Percentiles rank a stretch among this genome's conserved stretches.
These are phyloP conservation scores for Liopterus haemorrhoidalis DNA, from an alignment of 2,888 invertebrate species.

Conservation along the genomic window DNA sequence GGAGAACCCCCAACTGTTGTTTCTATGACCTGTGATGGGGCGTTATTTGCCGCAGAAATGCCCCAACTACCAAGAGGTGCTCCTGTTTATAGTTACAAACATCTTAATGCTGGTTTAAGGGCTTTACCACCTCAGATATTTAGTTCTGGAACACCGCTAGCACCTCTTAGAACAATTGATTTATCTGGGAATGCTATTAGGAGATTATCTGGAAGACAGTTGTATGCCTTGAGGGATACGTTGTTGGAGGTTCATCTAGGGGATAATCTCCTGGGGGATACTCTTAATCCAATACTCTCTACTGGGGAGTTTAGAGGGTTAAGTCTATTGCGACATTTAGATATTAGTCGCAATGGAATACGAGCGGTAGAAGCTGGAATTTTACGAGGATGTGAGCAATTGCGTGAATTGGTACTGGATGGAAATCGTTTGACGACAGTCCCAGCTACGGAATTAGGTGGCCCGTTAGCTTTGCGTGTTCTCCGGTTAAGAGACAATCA, in stretches of 20 bases:
- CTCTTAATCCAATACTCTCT: conserved; percentile 84
- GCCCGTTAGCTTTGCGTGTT: conserved; percentile 65
- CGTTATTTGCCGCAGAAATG: conserved; percentile 74
- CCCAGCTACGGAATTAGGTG: conserved; percentile 75
- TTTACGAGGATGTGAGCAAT: conserved; percentile 71
- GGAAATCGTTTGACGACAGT: conserved; percentile 70
- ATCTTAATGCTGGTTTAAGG: background rate
- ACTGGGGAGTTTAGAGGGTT: conserved; percentile 77
- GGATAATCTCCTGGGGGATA: conserved; percentile 82
- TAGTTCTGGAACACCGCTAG: conserved; percentile 48
- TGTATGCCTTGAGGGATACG: conserved; percentile 60
- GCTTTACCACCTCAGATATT: conserved; percentile 19
- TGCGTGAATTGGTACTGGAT: conserved; percentile 75
- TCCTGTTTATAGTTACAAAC: conserved; percentile 44
- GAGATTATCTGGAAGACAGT: conserved; percentile 68
- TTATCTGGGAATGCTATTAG: conserved; percentile 77
- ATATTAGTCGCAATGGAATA: conserved; percentile 74
- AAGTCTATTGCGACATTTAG: conserved; percentile 64
- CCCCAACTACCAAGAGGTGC: conserved; percentile 71
- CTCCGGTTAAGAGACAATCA: conserved; percentile 72
- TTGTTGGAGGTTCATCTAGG: conserved; percentile 66
- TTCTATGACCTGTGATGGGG: conserved; percentile 74
- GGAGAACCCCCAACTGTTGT: conserved; percentile 53
- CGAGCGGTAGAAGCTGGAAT: conserved; percentile 80
- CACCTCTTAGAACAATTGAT: conserved; percentile 71